These are phyloP conservation scores for Trichoplusia ni DNA, from an alignment of 1,140 invertebrate genomes.

Conservation along the genomic window DNA sequence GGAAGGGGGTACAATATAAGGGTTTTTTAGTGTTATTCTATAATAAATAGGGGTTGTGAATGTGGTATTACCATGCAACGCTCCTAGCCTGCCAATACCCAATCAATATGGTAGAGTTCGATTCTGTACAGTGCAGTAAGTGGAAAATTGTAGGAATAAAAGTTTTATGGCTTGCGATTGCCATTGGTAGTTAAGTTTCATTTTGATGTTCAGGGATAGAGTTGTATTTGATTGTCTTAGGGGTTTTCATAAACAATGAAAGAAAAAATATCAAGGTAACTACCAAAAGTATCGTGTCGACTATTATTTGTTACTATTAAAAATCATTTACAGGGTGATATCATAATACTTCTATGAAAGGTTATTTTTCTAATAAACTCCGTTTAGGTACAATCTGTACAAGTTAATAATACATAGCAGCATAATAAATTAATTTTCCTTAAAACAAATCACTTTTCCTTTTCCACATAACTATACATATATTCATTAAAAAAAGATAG, in stretches of 20 bases:
- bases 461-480: too few species aligned
- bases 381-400: too few species aligned
- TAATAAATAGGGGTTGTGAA: slow-evolving; percentile 41
- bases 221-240: slow-evolving; percentile 40
- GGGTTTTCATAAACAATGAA: too few species aligned
- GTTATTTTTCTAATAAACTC: too few species aligned
- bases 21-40: slow-evolving; percentile 44
- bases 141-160: slow-evolving; percentile 8
- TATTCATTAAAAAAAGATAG: slow-evolving; percentile 10
- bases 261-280: too few species aligned
- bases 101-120: slow-evolving; percentile 19
- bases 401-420: too few species aligned
- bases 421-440: too few species aligned
- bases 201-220: slow-evolving; percentile 17
- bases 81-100: slow-evolving; percentile 19
- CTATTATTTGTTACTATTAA: too few species aligned
- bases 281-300: too few species aligned
- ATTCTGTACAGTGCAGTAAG: slow-evolving; percentile 21
- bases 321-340: too few species aligned
- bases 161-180: slow-evolving; percentile 21
- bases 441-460: too few species aligned
- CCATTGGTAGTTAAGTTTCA: slow-evolving; percentile 11
- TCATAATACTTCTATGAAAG: too few species aligned
- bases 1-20: slow-evolving; percentile 37
- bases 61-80: slow-evolving; percentile 52